Conservation (phyloP, 2,888 invertebrate genomes). For the Carcina quercana region DNA sequence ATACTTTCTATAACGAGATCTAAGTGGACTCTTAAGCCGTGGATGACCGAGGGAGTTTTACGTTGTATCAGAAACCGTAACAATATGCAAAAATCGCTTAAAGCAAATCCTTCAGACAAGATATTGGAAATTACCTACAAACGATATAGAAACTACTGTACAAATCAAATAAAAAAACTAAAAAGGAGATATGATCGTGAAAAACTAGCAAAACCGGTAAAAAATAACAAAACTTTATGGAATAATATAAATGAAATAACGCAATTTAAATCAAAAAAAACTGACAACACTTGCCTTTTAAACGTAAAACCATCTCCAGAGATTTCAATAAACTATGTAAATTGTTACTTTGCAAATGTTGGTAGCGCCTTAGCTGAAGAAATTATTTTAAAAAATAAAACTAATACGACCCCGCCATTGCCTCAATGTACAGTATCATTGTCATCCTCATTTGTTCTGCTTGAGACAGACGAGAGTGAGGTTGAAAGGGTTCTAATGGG, state of each 20-base stretch:
- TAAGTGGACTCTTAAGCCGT: conserved; percentile 8
- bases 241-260: conserved; percentile 5
- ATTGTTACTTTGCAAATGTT: conserved; percentile 1
- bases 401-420: no score
- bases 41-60: conserved; percentile 6
- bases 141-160: conserved; percentile 7
- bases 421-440: no score
- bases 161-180: conserved; percentile 6
- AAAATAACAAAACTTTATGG: conserved; percentile 7
- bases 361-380: not conserved
- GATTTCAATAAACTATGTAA: conserved; percentile 1
- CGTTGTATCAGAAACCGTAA: conserved; percentile 5
- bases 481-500: no score
- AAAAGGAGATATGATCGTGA: conserved; percentile 6
- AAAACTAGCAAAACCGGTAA: not conserved
- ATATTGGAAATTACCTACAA: conserved; percentile 4
- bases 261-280: not conserved
- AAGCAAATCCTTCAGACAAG: not conserved
- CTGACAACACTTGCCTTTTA: not conserved
- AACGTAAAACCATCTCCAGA: not conserved
- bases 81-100: conserved; percentile 2
- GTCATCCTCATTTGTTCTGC: no score
- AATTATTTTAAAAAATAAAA: no score
- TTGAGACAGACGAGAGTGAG: no score
- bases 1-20: no score